Conservation (phyloP, 1,140 invertebrate species). For the Diorhabda carinulata region DNA sequence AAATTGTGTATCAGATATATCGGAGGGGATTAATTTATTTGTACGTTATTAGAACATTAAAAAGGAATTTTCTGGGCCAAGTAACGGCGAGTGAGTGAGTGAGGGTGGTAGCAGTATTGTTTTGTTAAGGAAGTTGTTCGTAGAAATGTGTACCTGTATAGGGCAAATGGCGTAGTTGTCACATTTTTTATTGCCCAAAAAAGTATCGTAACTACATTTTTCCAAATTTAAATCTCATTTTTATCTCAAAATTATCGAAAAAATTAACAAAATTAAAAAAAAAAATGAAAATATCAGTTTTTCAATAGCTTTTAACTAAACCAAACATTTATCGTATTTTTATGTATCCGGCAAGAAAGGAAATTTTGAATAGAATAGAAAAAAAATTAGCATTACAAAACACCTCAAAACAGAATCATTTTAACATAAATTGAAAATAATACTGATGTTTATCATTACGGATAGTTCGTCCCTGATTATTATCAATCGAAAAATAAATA, state of each 20-base stretch:
- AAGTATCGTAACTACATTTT: too few species aligned
- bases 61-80: too few species aligned
- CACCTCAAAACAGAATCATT: background rate
- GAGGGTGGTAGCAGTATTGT: too few species aligned
- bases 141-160: too few species aligned
- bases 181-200: too few species aligned
- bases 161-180: too few species aligned
- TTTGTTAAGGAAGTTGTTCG: too few species aligned
- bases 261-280: background rate
- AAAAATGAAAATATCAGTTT: background rate
- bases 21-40: too few species aligned
- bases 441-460: constrained; percentile 22
- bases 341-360: background rate
- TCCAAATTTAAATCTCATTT: constrained; percentile 28
- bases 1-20: too few species aligned
- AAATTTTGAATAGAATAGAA: background rate
- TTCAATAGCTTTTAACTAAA: background rate
- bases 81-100: too few species aligned
- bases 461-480: constrained; percentile 26
- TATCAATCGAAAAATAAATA: constrained; percentile 24
- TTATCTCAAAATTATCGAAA: constrained; percentile 19
- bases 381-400: background rate
- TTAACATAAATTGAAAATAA: constrained; percentile 11
- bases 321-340: background rate
- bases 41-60: too few species aligned